Evolutionary conservation across 1,140 invertebrate genomes (phyloP), one percentile per base, ranked within the genome.

Genomic region (Drosophila nigromelanica): DNA sequence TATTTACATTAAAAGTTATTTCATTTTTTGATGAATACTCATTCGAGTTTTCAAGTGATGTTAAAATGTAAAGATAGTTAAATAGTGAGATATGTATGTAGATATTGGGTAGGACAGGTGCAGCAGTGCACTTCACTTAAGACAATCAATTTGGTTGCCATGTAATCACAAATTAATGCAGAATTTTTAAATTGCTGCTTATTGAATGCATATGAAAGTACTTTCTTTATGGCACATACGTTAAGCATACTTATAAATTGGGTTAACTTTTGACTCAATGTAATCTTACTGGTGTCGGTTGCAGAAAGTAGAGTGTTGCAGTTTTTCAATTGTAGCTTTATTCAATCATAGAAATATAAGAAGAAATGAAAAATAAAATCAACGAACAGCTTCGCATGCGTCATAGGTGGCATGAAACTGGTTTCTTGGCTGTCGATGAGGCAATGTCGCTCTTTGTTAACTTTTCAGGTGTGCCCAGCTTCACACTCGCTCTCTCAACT

Each of bases 401-500:
- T 87, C 78, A 87, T 70, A 72, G 66, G 52, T 85, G 81, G 18
- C 60, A 66, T 52, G 15, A 78, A 87, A 86, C 81, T 87, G 81
- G 81, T 86, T 87, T 79, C 37, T 50, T 50, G 48, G 39, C 62
- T 73, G 73, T 62, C 77, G 72, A 86, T 86, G 83, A 87, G 82
- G 75, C 82, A 86, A 89, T 86, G 83, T 76, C 58, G 82, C 75
- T 83, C 75, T 83, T 27, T 64, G 39, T 54, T 54, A 45, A 52
- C 24, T 50, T 54, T 54, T 64, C 61, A 64, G 48, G 61, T 64
- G 48, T 64, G 61, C 50, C 43, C 45, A 58, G 40, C 40, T 45
- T 35, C 43, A 14, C 18, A 14, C 14, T 35, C 37, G 12, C 24
- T 47, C 48, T 33, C 8, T 18, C 33, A 58, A 45, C 24, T 30